Conservation (phyloP, 2,113 vertebrate genomes). For the Coreoperca whiteheadi region DNA sequence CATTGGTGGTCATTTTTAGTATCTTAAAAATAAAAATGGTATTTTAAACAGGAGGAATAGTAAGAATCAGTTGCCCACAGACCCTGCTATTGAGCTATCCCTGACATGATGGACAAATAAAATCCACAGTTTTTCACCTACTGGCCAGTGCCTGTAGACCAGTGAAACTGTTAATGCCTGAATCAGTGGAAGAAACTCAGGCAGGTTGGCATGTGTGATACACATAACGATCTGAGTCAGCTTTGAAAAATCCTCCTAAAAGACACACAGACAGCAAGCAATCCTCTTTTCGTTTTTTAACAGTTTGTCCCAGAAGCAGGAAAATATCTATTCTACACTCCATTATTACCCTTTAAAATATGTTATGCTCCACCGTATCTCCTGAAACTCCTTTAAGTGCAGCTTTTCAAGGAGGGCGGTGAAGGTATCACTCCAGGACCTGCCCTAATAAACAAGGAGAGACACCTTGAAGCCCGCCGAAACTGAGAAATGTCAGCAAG, state of each 20-base stretch:
- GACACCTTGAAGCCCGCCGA: conserved; percentile 32
- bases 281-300: neutral
- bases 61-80: neutral
- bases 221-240: conserved; percentile 32
- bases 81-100: conserved; percentile 7
- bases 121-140: conserved; percentile 25
- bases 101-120: conserved; percentile 11
- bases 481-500: conserved; percentile 50
- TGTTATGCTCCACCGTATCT: conserved; percentile 24
- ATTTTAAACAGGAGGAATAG: conserved; percentile 9
- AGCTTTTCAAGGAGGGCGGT: conserved; percentile 19
- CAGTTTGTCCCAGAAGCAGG: conserved; percentile 9
- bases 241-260: conserved; percentile 15
- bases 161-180: conserved; percentile 17
- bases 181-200: conserved; percentile 3
- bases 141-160: conserved; percentile 28
- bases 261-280: neutral
- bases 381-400: conserved; percentile 34
- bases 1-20: neutral
- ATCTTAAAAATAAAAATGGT: neutral
- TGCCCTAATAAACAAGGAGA: conserved; percentile 44
- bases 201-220: conserved; percentile 29
- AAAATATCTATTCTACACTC: conserved; percentile 16
- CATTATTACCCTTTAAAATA: conserved; percentile 44
- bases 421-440: conserved; percentile 27